Conservation (phyloP, 37 sponge, comb jelly and placozoan genomes). For the Theonella swinhoei region DNA sequence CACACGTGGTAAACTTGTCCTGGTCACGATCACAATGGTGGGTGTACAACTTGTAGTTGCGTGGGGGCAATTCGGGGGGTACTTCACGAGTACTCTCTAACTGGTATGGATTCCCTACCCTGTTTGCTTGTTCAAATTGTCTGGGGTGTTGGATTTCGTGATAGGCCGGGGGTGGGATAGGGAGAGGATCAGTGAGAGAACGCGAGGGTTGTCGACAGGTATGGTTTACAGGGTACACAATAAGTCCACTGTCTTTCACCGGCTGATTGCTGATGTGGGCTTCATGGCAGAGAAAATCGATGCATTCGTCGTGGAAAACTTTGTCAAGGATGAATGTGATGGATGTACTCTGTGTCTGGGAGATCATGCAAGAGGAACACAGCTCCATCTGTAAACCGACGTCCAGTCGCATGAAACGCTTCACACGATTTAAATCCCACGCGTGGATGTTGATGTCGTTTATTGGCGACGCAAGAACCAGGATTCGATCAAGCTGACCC, state of each 20-base stretch:
- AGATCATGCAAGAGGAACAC: conserved; percentile 25
- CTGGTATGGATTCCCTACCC: neutral
- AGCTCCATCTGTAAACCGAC: conserved; percentile 68
- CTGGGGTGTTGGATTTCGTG: neutral
- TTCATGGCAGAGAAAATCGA: conserved; percentile 47
- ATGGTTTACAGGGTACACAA: conserved; percentile 23
- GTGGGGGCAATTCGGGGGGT: neutral
- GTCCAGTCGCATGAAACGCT: conserved; percentile 41
- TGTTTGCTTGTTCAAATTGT: neutral
- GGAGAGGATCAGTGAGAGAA: neutral
- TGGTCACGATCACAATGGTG: neutral
- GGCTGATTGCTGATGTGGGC: conserved; percentile 23
- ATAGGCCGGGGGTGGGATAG: neutral
- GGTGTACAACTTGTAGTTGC: neutral
- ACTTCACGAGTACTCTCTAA: too few relatives aligned
- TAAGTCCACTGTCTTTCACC: conserved; percentile 17
- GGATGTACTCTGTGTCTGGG: neutral
- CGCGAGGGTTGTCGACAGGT: neutral
- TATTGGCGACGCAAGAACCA: conserved; percentile 59
- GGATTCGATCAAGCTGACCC: conserved; percentile 63
- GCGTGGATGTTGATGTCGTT: conserved; percentile 65
- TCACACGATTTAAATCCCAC: conserved; percentile 59
- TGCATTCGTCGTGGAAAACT: conserved; percentile 30
- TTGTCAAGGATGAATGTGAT: conserved; percentile 49
- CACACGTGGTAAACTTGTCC: too few relatives aligned